These are phyloP conservation scores for Leiothrix lutea DNA, from an alignment of 2,113 vertebrate genomes.

Conservation along the genomic window DNA sequence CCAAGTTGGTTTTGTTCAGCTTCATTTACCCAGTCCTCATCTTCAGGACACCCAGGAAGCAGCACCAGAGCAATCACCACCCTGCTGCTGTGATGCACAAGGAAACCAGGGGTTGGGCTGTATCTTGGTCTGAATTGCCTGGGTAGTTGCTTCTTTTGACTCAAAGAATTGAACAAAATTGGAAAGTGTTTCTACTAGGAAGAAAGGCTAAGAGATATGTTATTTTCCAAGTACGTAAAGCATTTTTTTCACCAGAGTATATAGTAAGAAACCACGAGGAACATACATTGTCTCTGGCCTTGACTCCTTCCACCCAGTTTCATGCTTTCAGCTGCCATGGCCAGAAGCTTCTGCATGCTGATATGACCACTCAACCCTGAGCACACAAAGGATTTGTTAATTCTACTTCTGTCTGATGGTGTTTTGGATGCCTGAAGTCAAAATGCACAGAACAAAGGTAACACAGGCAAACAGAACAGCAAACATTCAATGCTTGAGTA, in stretches of 20 bases:
- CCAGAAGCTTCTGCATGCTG: no score
- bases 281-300: neutral
- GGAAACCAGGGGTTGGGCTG: neutral
- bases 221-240: neutral
- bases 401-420: no score
- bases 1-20: neutral
- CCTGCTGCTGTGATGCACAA: neutral
- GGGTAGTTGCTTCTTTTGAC: neutral
- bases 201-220: neutral
- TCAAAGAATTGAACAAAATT: neutral
- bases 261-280: neutral
- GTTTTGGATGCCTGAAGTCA: no score
- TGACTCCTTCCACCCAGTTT: neutral
- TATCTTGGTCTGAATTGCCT: neutral
- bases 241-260: rapidly evolving
- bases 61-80: neutral
- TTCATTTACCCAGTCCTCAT: neutral
- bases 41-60: neutral
- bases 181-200: neutral
- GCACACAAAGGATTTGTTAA: no score
- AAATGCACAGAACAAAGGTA: no score
- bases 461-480: no score
- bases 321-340: no score
- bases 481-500: no score
- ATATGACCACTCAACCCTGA: no score